A percentile compares a stretch with the other conserved stretches of the same genome.
These are phyloP conservation scores for Lathamus discolor DNA, from an alignment of 2,113 vertebrate species.

Conservation along the genomic window DNA sequence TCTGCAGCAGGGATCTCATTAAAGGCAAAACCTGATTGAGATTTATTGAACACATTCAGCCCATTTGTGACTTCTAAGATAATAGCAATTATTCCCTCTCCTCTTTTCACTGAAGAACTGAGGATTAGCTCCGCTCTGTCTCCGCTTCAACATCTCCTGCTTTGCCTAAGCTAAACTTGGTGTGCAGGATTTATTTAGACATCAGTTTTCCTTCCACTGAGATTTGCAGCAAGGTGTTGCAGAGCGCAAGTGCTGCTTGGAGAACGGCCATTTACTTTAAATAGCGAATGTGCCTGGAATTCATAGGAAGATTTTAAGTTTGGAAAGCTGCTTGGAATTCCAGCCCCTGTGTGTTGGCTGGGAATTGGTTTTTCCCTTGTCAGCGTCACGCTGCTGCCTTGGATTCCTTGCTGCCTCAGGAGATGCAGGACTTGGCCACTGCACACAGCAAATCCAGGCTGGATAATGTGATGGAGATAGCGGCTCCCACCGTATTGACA, in stretches of 20 bases:
- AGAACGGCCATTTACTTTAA: not conserved
- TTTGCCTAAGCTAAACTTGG: not conserved
- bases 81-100: not conserved
- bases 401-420: not conserved
- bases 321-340: not conserved
- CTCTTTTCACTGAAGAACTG: not conserved
- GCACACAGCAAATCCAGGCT: not conserved
- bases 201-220: rapidly evolving
- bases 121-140: not conserved
- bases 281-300: not conserved
- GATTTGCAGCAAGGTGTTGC: not conserved
- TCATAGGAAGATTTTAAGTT: not conserved
- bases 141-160: not conserved
- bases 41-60: not conserved
- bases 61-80: not conserved
- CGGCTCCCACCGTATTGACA: rapidly evolving
- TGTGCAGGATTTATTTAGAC: not conserved
- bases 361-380: not conserved
- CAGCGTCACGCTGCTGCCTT: not conserved
- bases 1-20: not conserved
- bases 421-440: rapidly evolving
- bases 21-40: not conserved
- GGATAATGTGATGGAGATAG: rapidly evolving
- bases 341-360: not conserved
- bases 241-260: not conserved